phyloP scores from a whole-genome alignment of 1,140 invertebrate genomes.

The Drosophila orena region DNA sequence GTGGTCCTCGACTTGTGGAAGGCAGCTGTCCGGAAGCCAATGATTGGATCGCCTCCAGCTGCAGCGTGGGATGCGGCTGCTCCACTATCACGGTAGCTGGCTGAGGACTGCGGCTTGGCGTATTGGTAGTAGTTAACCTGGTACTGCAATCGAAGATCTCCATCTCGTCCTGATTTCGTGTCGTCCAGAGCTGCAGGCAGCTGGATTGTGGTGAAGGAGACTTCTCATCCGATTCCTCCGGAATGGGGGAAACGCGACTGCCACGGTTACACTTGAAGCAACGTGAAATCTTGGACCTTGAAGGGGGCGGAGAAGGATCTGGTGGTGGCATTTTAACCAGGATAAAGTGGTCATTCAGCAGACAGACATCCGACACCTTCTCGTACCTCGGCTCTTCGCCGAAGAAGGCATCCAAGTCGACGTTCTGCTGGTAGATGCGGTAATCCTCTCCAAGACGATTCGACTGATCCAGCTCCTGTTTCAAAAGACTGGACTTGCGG shows the following conservation, averaged over 20 bases:
- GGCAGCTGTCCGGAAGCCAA: neutral
- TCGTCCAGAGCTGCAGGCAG: constrained; percentile 12
- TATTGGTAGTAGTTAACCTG: neutral
- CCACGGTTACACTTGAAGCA: constrained; percentile 69
- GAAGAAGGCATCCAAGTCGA: constrained; percentile 71
- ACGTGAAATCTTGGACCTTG: constrained; percentile 47
- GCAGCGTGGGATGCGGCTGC: constrained; percentile 46
- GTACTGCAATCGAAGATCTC: constrained; percentile 7
- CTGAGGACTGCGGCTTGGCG: neutral
- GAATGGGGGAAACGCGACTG: constrained; percentile 63
- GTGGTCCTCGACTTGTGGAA: constrained; percentile 31
- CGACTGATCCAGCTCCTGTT: constrained; percentile 6
- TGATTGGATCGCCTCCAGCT: constrained; percentile 54
- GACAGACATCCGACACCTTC: constrained; percentile 74
- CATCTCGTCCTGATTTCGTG: neutral
- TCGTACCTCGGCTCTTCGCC: constrained; percentile 61
- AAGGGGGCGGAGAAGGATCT: neutral
- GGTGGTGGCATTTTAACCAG: constrained; percentile 75
- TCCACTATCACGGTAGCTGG: constrained; percentile 46
- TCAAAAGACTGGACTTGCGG: constrained; percentile 15
- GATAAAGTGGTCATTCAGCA: constrained; percentile 80
- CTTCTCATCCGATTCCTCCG: constrained; percentile 47
- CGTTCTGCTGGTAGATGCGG: constrained; percentile 73
- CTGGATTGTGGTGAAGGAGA: neutral
- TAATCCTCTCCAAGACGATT: constrained; percentile 48